These are phyloP conservation scores for Drosophila oshimai DNA, from an alignment of 1,140 invertebrate species.

Conservation along the genomic window DNA sequence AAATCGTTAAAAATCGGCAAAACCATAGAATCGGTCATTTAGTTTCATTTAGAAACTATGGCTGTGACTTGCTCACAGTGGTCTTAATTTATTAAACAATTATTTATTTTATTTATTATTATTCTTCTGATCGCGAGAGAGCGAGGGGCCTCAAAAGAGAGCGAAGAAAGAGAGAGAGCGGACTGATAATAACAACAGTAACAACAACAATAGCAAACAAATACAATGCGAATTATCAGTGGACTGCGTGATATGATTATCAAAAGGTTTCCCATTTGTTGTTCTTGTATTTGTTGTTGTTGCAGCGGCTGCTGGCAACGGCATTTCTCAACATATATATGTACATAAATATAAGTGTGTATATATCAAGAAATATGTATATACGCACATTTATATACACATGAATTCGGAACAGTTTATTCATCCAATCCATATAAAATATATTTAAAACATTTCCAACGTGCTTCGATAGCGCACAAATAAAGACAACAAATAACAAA, in stretches of 20 bases:
- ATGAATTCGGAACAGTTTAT: constrained; percentile 37
- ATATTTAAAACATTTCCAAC: constrained; percentile 44
- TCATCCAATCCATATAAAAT: constrained; percentile 39
- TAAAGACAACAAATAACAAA: constrained; percentile 29
- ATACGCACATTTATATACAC: constrained; percentile 28
- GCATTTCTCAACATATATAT: constrained; percentile 60
- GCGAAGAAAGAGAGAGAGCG: constrained; percentile 2
- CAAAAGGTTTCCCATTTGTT: constrained; percentile 61
- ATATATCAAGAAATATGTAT: neutral
- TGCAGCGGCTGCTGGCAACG: constrained; percentile 51
- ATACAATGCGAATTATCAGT: constrained; percentile 79
- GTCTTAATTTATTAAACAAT: constrained; percentile 55
- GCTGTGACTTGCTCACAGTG: constrained; percentile 14
- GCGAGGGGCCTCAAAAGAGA: neutral
- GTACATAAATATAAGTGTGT: neutral
- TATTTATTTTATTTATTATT: constrained; percentile 19
- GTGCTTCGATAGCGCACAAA: constrained; percentile 31
- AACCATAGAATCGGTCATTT: too few relatives aligned
- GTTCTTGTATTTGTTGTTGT: constrained; percentile 39
- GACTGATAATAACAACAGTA: constrained; percentile 55
- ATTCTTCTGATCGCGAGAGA: constrained; percentile 5
- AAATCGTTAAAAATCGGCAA: neutral
- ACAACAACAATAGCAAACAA: constrained; percentile 48
- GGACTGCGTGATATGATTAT: constrained; percentile 78
- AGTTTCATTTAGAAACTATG: neutral